Conservation (phyloP, 2,113 vertebrate species). For the Ursus arctos region DNA sequence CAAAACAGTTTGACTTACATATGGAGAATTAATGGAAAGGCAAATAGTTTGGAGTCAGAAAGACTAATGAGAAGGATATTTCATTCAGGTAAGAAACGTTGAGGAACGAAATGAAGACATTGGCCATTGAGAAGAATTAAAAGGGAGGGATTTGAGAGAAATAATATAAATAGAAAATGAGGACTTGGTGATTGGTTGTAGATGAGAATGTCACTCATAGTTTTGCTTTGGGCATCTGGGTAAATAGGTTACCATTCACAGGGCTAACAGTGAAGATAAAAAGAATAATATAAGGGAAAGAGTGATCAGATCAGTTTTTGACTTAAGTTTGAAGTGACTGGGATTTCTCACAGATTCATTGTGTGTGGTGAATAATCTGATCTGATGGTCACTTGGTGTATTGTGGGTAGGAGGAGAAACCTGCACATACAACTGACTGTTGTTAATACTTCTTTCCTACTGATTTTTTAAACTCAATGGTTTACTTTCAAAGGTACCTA, state of each 20-base stretch:
- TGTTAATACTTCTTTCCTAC: not conserved
- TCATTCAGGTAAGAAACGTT: not conserved
- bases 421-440: not conserved
- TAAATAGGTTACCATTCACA: not conserved
- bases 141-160: not conserved
- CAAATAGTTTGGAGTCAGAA: not conserved
- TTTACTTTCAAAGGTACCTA: not conserved
- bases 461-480: not conserved
- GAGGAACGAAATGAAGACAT: not conserved
- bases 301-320: not conserved
- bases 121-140: not conserved
- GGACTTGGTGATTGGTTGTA: not conserved
- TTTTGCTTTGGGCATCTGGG: not conserved
- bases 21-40: conserved; percentile 37
- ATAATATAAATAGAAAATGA: not conserved
- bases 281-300: not conserved
- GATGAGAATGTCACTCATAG: not conserved
- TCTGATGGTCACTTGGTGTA: not conserved
- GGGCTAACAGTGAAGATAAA: not conserved
- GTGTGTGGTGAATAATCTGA: not conserved
- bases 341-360: not conserved
- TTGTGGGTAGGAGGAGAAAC: not conserved
- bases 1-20: not conserved
- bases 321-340: not conserved
- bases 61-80: not conserved